Percentiles rank a stretch among this genome's conserved stretches.
These are phyloP conservation scores for Labia minor DNA, from an alignment of 2,888 invertebrate genomes.

Conservation along the genomic window DNA sequence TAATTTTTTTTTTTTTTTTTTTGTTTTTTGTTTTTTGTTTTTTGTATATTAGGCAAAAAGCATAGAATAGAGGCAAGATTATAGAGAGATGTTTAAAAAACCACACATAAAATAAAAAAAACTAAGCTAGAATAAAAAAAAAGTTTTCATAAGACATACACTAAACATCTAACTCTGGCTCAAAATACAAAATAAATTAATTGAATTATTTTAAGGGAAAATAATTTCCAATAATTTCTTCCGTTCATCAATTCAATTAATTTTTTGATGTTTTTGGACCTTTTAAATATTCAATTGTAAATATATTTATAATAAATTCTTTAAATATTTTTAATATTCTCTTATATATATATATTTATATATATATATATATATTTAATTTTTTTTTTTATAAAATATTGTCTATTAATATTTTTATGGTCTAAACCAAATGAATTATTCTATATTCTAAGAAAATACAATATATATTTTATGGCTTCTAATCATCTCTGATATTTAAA, in stretches of 20 bases:
- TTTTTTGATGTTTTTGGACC: background rate
- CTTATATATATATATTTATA: too few relatives aligned
- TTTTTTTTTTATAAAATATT: slow-evolving; percentile 4
- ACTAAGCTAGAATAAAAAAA: slow-evolving; percentile 6
- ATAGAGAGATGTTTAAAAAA: slow-evolving; percentile 9
- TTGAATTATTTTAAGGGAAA: background rate
- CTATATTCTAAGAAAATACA: slow-evolving; percentile 7
- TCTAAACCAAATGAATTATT: slow-evolving; percentile 8
- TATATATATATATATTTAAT: too few relatives aligned
- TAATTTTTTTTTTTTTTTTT: too few relatives aligned
- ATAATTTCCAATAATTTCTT: background rate
- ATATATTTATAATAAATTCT: too few relatives aligned
- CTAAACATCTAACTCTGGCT: background rate
- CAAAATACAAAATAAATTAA: background rate
- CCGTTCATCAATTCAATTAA: background rate
- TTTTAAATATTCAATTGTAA: background rate
- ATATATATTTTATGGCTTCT: background rate
- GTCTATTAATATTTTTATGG: background rate
- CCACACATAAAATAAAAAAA: slow-evolving; percentile 8
- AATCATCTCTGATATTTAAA: slow-evolving; percentile 1
- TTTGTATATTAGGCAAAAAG: background rate
- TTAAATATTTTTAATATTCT: background rate
- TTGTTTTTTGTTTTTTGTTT: too few relatives aligned
- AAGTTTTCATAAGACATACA: background rate
- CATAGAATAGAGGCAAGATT: background rate